Evolutionary conservation across 1,140 invertebrate genomes (phyloP), one percentile per base, ranked within the genome.

Genomic region (Diorhabda sublineata): DNA sequence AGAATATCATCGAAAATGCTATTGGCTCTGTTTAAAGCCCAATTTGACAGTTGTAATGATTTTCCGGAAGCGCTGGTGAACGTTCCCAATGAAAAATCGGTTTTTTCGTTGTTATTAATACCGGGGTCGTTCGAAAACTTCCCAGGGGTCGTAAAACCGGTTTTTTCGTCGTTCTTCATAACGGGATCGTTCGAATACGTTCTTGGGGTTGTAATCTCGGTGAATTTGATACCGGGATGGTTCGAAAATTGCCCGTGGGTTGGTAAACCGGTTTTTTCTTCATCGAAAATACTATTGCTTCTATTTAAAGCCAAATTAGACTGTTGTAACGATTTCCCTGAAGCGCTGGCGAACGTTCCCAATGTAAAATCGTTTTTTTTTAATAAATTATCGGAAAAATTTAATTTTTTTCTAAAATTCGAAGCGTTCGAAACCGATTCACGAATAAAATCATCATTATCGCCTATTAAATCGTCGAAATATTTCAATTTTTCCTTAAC

Each of bases 231-330:
- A 26, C 26, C 26, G 26, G 26, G 26, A 26, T 26, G 0, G 26
- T 26, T 26, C 0, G 26, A 26, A 26, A 26, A 26, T 26, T 26
- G 26, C 26, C 26, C 26, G 63, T 67, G 59, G 77, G 71, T 74
- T 82, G 82, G 43, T 76, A 76, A 70, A 65, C 63, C 11, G 76
- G 9, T 41, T 63, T 63, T 44, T 68, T 67, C 26, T 70, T 81
- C 76, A 62, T 75, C 58, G 66, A 80, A 77, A 9, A 77, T 41
- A 57, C 66, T 69, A 63, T 73, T 76, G 4, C 76, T 76, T 74
- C 74, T 78, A 26, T 45, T 63, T 57, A 64, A 11, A 73, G 3
- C 45, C n/a, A 67, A 58, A 5, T 69, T 11, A 58, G 74, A 70
- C 64, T 73, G 7, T 59, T 58, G 67, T 58, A 75, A 56, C 59